Evolutionary conservation across 2,888 invertebrate genomes (phyloP).

Genomic region (Selenia dentaria): DNA sequence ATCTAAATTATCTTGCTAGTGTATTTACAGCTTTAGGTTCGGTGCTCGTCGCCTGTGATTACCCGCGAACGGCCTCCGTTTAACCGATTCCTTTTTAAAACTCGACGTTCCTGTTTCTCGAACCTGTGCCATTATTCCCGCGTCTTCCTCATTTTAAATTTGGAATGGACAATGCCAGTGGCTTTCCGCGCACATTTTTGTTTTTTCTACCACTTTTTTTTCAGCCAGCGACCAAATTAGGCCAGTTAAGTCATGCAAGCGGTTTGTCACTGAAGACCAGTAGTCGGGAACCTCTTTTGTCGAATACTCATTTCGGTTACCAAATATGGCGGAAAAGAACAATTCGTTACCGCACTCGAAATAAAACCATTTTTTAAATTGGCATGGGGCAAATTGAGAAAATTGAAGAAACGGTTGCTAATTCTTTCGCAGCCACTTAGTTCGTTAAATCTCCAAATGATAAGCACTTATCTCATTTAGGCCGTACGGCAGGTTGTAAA

Average conservation of each 20-base stretch:
- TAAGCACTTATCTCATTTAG: conserved; percentile 58
- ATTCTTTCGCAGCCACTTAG: conserved; percentile 55
- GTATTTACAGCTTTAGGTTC: conserved; percentile 49
- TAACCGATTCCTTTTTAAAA: conserved; percentile 80
- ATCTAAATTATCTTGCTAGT: conserved; percentile 15
- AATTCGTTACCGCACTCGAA: conserved; percentile 54
- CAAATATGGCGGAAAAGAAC: conserved; percentile 57
- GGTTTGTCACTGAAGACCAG: conserved; percentile 76
- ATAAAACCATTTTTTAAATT: conserved; percentile 44
- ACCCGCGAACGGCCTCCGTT: conserved; percentile 80
- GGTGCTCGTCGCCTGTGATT: conserved; percentile 76
- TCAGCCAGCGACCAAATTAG: conserved; percentile 57
- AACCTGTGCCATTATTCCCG: conserved; percentile 77
- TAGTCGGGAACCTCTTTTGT: conserved; percentile 62
- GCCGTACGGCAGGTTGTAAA: conserved; percentile 50
- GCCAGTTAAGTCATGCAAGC: conserved; percentile 64
- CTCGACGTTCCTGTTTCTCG: conserved; percentile 77
- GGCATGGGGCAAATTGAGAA: conserved; percentile 66
- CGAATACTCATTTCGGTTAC: conserved; percentile 46
- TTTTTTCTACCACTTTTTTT: conserved; percentile 39
- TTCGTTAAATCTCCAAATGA: conserved; percentile 53
- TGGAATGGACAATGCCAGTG: conserved; percentile 74
- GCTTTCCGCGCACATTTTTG: conserved; percentile 54
- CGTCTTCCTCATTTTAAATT: conserved; percentile 81
- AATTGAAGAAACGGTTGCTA: conserved; percentile 57